These are phyloP conservation scores for Alligator mississippiensis DNA, from an alignment of 2,113 vertebrate genomes.

Conservation along the genomic window DNA sequence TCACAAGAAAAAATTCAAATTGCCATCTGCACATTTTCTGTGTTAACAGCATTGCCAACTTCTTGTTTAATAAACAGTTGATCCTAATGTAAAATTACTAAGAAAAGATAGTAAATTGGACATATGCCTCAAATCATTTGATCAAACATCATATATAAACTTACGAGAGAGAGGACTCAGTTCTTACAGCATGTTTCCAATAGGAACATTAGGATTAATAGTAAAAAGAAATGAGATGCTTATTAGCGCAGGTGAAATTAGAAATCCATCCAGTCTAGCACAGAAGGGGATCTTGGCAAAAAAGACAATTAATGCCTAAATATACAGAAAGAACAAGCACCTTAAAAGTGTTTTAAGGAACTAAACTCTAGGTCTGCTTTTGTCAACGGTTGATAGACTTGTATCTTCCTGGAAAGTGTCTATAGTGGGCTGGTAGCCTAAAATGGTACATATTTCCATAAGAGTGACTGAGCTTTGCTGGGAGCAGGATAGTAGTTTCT, in stretches of 20 bases:
- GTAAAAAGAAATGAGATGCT: neutral
- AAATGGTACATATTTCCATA: neutral
- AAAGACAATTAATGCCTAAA: neutral
- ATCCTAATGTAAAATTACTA: constrained; percentile 36
- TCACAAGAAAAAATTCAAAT: constrained; percentile 50
- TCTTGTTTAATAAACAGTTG: constrained; percentile 58
- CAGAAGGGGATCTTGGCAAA: neutral
- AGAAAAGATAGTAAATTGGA: constrained; percentile 19
- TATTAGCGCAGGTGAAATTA: neutral
- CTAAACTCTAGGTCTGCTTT: neutral
- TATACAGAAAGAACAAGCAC: neutral
- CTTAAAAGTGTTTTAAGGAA: neutral
- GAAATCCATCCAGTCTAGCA: neutral
- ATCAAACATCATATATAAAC: constrained; percentile 20
- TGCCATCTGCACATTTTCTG: constrained; percentile 26
- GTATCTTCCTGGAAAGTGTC: neutral
- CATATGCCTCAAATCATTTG: constrained; percentile 47
- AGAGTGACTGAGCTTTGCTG: neutral
- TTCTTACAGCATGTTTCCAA: neutral
- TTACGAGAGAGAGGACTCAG: neutral
- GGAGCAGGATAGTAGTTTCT: neutral
- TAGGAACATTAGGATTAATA: neutral
- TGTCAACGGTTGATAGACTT: neutral
- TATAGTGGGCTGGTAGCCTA: neutral
- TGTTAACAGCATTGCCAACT: constrained; percentile 45